These are phyloP conservation scores for Orthosia cruda DNA, from an alignment of 2,888 invertebrate genomes.

Conservation along the genomic window DNA sequence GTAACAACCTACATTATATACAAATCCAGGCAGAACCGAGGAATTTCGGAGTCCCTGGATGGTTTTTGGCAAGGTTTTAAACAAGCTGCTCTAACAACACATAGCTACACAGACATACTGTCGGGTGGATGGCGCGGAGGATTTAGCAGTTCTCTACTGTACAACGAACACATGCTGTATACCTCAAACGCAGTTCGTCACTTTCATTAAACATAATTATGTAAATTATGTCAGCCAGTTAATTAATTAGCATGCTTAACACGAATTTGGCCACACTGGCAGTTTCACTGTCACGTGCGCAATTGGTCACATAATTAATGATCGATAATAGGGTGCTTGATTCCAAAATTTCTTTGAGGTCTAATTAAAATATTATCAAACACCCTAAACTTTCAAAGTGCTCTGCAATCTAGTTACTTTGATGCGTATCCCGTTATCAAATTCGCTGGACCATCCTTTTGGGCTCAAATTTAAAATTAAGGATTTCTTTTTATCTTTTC, in stretches of 20 bases:
- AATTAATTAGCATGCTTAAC: conserved; percentile 31
- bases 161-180: conserved; percentile 30
- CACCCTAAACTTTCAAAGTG: conserved; percentile 2
- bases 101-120: conserved; percentile 23
- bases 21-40: conserved; percentile 35
- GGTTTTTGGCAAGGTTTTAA: conserved; percentile 44
- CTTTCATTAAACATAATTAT: conserved; percentile 30
- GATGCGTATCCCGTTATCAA: neutral
- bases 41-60: conserved; percentile 25
- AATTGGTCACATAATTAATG: conserved; percentile 48
- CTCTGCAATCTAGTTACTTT: neutral
- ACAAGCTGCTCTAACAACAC: conserved; percentile 36
- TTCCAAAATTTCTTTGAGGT: neutral
- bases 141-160: conserved; percentile 28
- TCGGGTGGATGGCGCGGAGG: conserved; percentile 24
- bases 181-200: conserved; percentile 47
- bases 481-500: neutral
- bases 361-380: neutral
- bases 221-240: conserved; percentile 19
- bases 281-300: conserved; percentile 26
- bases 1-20: conserved; percentile 44
- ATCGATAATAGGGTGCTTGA: neutral
- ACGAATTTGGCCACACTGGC: conserved; percentile 47
- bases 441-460: neutral
- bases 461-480: neutral